Conservation (phyloP, 1,140 invertebrate genomes). For the Drosophila ficusphila region DNA sequence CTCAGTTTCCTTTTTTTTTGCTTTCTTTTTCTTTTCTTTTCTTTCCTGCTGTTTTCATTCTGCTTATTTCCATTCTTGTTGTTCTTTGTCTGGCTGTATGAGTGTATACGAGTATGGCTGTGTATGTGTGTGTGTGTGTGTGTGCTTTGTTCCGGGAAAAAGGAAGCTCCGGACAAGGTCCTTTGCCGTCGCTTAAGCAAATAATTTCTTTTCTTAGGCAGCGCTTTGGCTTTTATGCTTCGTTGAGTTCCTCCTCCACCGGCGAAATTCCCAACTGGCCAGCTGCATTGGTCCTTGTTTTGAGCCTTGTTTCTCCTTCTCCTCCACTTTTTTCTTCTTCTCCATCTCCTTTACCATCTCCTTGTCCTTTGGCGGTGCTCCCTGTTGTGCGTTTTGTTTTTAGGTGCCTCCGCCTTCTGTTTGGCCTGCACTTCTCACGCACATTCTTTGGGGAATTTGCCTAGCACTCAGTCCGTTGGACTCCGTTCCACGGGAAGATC, state of each 20-base stretch:
- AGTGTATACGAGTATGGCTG: no score
- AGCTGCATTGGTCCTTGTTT: conserved; percentile 32
- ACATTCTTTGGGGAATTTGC: conserved; percentile 67
- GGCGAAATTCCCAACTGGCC: conserved; percentile 27
- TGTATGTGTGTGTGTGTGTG: conserved; percentile 13
- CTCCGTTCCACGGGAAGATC: conserved; percentile 20
- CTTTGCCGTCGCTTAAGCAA: conserved; percentile 75
- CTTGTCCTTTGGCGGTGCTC: conserved; percentile 27
- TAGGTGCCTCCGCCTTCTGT: conserved; percentile 51
- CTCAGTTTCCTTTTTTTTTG: conserved; percentile 16
- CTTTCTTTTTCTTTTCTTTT: conserved; percentile 5
- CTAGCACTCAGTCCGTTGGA: conserved; percentile 40
- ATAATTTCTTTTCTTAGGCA: conserved; percentile 77
- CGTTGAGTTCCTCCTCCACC: conserved; percentile 22
- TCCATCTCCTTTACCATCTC: no score
- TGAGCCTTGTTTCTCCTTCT: conserved; percentile 14
- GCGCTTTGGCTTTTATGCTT: conserved; percentile 64
- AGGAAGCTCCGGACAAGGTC: conserved; percentile 59
- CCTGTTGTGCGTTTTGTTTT: conserved; percentile 72
- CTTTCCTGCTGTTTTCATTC: conserved; percentile 20
- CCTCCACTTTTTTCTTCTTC: no score
- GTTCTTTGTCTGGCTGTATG: conserved; percentile 25
- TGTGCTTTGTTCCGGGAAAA: conserved; percentile 38
- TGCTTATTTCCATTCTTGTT: conserved; percentile 36
- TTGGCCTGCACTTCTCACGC: conserved; percentile 74